These are phyloP conservation scores for Cichladusa arquata DNA, from an alignment of 2,113 vertebrate genomes.

Conservation along the genomic window DNA sequence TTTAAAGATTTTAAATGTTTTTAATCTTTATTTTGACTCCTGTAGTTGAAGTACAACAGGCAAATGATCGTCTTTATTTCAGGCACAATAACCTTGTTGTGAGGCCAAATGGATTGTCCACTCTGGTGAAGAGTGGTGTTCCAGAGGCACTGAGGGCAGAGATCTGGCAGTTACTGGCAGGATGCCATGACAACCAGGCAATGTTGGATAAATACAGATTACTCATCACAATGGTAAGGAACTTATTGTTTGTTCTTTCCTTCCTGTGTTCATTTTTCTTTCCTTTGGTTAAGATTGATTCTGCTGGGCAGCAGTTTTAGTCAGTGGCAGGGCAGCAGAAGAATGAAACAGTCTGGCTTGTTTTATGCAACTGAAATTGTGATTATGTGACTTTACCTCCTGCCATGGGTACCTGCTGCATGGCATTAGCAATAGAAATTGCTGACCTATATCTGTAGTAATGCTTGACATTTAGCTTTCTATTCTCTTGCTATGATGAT, in stretches of 20 bases:
- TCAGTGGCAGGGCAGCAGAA: neutral
- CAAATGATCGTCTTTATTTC: neutral
- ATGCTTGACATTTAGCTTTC: slow-evolving; percentile 2
- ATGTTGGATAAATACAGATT: slow-evolving; percentile 92
- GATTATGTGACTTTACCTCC: neutral
- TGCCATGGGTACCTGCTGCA: neutral
- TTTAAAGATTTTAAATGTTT: neutral
- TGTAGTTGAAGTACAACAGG: neutral
- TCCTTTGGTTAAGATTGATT: neutral
- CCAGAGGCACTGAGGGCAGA: slow-evolving; percentile 95
- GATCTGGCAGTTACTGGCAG: slow-evolving; percentile 95
- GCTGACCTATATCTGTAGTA: neutral
- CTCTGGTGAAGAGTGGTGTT: slow-evolving; percentile 88
- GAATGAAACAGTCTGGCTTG: neutral
- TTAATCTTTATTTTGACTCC: neutral
- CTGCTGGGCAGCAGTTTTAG: neutral
- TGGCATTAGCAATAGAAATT: neutral
- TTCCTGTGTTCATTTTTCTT: neutral
- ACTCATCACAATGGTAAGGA: slow-evolving; percentile 95
- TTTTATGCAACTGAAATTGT: neutral
- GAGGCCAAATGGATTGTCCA: slow-evolving; percentile 86
- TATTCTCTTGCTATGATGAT: neutral
- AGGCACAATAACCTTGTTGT: slow-evolving; percentile 92
- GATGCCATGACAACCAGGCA: slow-evolving; percentile 90
- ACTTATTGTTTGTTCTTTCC: neutral